phyloP scores from a whole-genome alignment of 2,888 invertebrate species.

The Graphium colonna region DNA sequence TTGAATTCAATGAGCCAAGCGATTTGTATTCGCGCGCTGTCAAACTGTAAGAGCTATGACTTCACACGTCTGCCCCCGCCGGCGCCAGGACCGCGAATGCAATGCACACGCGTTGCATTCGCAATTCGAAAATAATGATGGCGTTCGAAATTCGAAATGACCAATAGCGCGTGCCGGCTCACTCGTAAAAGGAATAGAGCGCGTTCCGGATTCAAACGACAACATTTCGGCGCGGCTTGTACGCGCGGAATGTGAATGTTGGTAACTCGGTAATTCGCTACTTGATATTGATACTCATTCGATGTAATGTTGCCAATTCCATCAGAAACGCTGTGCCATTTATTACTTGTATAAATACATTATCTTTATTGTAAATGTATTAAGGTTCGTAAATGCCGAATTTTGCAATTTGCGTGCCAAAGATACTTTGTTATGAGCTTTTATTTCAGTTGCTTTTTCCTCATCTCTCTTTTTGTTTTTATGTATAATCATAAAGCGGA shows the following conservation, averaged over 20 bases:
- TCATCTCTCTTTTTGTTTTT: neutral
- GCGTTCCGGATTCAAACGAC: constrained; percentile 50
- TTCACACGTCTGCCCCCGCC: constrained; percentile 59
- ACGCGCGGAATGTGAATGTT: constrained; percentile 24
- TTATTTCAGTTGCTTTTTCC: too few species aligned
- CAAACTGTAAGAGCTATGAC: constrained; percentile 50
- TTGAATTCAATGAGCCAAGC: constrained; percentile 46
- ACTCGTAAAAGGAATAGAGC: constrained; percentile 45
- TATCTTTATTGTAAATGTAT: too few species aligned
- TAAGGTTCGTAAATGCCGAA: too few species aligned
- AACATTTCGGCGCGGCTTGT: constrained; percentile 31
- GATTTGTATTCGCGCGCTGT: constrained; percentile 67
- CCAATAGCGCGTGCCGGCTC: constrained; percentile 51
- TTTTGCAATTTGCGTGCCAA: too few species aligned
- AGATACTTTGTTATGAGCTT: too few species aligned
- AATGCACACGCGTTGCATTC: constrained; percentile 62
- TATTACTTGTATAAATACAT: neutral
- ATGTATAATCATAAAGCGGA: too few species aligned
- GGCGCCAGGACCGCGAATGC: constrained; percentile 70
- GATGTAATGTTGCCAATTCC: constrained; percentile 1
- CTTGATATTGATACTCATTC: constrained; percentile 8
- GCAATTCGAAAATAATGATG: constrained; percentile 57
- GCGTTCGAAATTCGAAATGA: constrained; percentile 57
- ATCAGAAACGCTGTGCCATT: neutral
- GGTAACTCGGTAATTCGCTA: constrained; percentile 15